Evolutionary conservation across 2,113 vertebrate genomes (phyloP).

Genomic region (Hippoglossus stenolepis): DNA sequence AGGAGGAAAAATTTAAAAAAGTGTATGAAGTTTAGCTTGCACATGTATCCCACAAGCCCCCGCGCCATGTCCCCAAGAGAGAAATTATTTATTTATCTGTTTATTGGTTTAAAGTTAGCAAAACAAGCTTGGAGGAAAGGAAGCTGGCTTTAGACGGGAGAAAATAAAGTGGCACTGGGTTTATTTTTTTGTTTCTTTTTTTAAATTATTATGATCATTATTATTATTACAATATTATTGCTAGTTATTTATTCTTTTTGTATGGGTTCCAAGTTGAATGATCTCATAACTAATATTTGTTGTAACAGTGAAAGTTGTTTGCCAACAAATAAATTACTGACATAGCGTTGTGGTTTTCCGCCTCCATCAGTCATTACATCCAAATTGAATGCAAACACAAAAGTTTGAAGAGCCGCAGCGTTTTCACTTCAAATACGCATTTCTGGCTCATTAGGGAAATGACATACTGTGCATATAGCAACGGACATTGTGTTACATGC

Average conservation of each 20-base stretch:
- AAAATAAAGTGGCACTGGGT: slow-evolving; percentile 88
- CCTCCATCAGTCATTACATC: slow-evolving; percentile 39
- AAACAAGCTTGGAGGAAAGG: slow-evolving; percentile 84
- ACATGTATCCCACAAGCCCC: slow-evolving; percentile 70
- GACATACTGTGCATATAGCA: neutral
- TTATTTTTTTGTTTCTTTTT: slow-evolving; percentile 65
- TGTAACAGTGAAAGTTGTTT: slow-evolving; percentile 99
- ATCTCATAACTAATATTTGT: slow-evolving; percentile 99
- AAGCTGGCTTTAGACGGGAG: slow-evolving; percentile 62
- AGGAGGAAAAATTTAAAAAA: slow-evolving; percentile 53
- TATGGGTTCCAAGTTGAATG: slow-evolving; percentile 97
- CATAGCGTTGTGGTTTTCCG: slow-evolving; percentile 72
- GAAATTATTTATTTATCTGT: slow-evolving; percentile 91
- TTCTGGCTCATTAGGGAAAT: slow-evolving; percentile 18
- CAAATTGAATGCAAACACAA: slow-evolving; percentile 45
- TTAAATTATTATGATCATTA: slow-evolving; percentile 81
- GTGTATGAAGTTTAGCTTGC: slow-evolving; percentile 79
- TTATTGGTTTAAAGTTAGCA: slow-evolving; percentile 73
- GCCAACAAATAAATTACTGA: slow-evolving; percentile 99
- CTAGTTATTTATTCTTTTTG: slow-evolving; percentile 99
- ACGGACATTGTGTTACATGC: neutral
- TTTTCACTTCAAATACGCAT: slow-evolving; percentile 36
- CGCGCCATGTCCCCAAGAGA: slow-evolving; percentile 69
- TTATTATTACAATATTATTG: slow-evolving; percentile 86
- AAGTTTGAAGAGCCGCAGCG: slow-evolving; percentile 6